These are phyloP conservation scores for Epinephelus lanceolatus DNA, from an alignment of 2,113 vertebrate genomes.

Conservation along the genomic window DNA sequence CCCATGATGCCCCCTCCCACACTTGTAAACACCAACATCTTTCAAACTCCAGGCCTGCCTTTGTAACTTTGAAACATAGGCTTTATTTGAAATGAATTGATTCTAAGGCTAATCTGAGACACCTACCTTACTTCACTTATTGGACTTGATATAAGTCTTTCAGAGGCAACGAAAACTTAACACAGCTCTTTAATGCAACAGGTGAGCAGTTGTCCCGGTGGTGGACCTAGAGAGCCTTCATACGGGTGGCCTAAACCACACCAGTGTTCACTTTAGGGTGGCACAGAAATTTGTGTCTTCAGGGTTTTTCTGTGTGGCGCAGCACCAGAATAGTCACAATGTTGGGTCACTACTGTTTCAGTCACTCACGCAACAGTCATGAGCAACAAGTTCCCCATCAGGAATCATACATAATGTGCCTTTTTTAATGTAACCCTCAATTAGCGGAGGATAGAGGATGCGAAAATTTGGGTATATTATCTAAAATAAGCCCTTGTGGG, in stretches of 20 bases:
- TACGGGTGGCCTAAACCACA: neutral
- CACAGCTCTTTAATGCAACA: neutral
- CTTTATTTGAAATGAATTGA: neutral
- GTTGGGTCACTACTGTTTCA: neutral
- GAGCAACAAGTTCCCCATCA: neutral
- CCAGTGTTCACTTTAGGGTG: neutral
- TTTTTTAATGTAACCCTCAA: neutral
- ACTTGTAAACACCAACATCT: neutral
- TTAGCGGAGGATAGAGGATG: neutral
- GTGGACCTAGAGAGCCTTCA: neutral
- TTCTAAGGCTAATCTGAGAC: neutral
- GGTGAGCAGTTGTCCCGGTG: neutral
- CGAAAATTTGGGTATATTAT: neutral
- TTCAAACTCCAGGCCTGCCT: neutral
- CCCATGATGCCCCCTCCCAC: neutral
- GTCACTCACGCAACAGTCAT: neutral
- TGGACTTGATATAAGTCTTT: neutral
- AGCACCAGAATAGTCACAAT: neutral
- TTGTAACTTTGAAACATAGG: neutral
- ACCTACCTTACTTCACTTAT: neutral
- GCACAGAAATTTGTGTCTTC: neutral
- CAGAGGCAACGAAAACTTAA: neutral
- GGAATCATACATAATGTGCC: neutral
- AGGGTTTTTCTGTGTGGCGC: neutral
- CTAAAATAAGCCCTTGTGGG: neutral